Evolutionary conservation across 2,113 vertebrate species (phyloP), one percentile per base, ranked within the genome.

Genomic region (Macaca mulatta): DNA sequence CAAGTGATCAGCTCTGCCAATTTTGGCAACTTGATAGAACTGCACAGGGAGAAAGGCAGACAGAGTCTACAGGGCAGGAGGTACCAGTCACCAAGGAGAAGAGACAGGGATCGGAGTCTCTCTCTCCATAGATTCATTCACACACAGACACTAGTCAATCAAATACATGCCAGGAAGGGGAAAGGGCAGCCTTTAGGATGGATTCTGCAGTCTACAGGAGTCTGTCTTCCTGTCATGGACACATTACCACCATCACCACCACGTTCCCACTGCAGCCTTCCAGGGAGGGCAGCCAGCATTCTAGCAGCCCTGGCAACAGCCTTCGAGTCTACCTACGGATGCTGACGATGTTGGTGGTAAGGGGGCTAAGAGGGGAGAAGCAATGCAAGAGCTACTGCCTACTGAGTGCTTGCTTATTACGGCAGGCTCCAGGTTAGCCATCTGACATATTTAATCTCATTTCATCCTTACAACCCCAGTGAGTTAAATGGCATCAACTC

Each of bases 131-230:
- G 59, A 2, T 11, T 84, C 61, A 18, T 22, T 23, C 23, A 27
- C 1, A 25, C 17, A 77, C 48, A 43, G 45, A 50, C 72, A 20
- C 57, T 20, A 57, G 82, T n/a, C 43, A 35, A 38, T 23, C 11
- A 14, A 22, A 70, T 32, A 32, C 2, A 8, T 8, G 20, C 38
- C 32, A 1, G n/a, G 35, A 70, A 86, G 78, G 25, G 0, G 50
- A 3, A 5, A 77, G 57, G 8, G 35, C 1, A 11, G 18, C 1
- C 20, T 35, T 3, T 16, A 18, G 6, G 22, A 27, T 2, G 20
- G 74, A 81, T 17, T 22, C 22, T 82, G 43, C 38, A 17, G 30
- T 35, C 59, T 52, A 23, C 11, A 40, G 89, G 27, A 22, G 48
- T 25, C 85, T 67, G 48, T 20, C 85, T 67, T 32, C 43, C 48